Conservation (phyloP, 2,113 vertebrate species). For the Eublepharis macularius region DNA sequence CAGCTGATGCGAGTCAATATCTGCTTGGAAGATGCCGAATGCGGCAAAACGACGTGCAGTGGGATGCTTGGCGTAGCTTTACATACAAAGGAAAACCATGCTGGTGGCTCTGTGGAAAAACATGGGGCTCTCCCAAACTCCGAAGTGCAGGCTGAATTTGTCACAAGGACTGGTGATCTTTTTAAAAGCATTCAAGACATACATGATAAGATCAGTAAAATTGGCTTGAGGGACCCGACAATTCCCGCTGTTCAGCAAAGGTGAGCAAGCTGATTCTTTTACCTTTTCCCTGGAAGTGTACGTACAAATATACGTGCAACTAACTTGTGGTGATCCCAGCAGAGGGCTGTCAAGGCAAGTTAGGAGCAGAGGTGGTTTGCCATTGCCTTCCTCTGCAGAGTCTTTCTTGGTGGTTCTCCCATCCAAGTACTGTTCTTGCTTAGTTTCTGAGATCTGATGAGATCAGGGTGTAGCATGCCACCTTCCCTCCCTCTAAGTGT, state of each 20-base stretch:
- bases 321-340: too few relatives aligned
- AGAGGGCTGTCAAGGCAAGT: too few relatives aligned
- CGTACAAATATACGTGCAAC: too few relatives aligned
- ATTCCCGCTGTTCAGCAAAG: slow-evolving; percentile 88
- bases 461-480: too few relatives aligned
- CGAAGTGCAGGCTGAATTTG: slow-evolving; percentile 69
- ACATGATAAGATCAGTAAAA: slow-evolving; percentile 70
- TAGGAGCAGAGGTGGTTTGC: too few relatives aligned
- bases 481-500: too few relatives aligned
- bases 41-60: slow-evolving; percentile 73
- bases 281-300: background rate
- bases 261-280: slow-evolving; percentile 61
- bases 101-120: slow-evolving; percentile 28
- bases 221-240: slow-evolving; percentile 88
- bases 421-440: too few relatives aligned
- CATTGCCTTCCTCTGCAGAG: too few relatives aligned
- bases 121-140: slow-evolving; percentile 67
- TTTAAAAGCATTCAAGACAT: slow-evolving; percentile 82
- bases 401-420: too few relatives aligned
- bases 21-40: slow-evolving; percentile 70
- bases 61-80: slow-evolving; percentile 78
- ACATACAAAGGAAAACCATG: slow-evolving; percentile 61
- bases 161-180: slow-evolving; percentile 75
- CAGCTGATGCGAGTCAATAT: slow-evolving; percentile 76
- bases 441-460: too few relatives aligned